phyloP scores from a whole-genome alignment of 2,797 vertebrate genomes.

The Bradypodion ventrale region DNA sequence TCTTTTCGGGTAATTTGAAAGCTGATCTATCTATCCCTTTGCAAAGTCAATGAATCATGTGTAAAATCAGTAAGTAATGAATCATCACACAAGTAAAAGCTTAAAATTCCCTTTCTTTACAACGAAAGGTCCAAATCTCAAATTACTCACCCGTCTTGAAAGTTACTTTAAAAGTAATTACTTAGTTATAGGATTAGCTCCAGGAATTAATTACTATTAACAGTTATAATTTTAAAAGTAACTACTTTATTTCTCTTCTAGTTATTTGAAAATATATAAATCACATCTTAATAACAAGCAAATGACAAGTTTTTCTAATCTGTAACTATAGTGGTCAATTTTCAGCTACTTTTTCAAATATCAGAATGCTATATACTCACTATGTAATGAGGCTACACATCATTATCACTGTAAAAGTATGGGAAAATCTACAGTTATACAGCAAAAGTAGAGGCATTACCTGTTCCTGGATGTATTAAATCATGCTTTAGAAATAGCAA shows the following conservation, averaged over 20 bases:
- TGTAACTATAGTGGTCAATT: too few relatives aligned
- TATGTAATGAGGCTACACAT: too few relatives aligned
- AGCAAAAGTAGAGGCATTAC: too few relatives aligned
- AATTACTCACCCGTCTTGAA: not conserved
- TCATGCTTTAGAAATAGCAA: too few relatives aligned
- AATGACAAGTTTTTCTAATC: not conserved
- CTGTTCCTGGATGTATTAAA: too few relatives aligned
- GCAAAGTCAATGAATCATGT: constrained; percentile 1
- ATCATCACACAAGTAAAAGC: not conserved
- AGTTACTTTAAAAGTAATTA: not conserved
- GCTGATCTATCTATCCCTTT: not conserved
- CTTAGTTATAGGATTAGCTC: not conserved
- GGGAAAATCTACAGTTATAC: too few relatives aligned
- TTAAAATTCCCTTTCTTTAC: not conserved
- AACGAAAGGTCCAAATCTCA: not conserved
- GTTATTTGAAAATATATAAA: not conserved
- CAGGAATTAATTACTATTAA: not conserved
- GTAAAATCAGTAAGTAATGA: constrained; percentile 7
- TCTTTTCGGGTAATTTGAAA: constrained; percentile 1
- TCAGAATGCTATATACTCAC: too few relatives aligned
- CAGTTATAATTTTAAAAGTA: not conserved
- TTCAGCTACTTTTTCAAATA: too few relatives aligned
- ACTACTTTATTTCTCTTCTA: not conserved
- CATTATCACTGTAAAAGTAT: too few relatives aligned
- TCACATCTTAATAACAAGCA: not conserved